Evolutionary conservation across 2,797 vertebrate genomes (phyloP).

Genomic region (Diplodus puntazzo): DNA sequence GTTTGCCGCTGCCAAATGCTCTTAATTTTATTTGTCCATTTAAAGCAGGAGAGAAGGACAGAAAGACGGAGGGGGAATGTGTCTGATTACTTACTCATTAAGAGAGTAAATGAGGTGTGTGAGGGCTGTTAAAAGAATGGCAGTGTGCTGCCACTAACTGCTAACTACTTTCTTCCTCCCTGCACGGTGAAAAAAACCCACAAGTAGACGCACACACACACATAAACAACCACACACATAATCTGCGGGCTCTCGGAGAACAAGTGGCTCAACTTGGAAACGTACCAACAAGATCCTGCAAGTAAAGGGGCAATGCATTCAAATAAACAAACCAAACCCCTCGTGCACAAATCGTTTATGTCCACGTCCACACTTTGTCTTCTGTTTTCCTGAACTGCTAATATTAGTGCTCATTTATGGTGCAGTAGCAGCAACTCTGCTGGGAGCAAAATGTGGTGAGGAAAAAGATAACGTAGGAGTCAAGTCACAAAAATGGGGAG

Average conservation of each 20-base stretch:
- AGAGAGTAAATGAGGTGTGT: constrained; percentile 86
- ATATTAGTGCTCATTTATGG: background rate
- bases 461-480: background rate
- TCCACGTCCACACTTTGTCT: constrained; percentile 3
- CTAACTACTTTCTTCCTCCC: constrained; percentile 79
- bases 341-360: background rate
- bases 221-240: constrained; percentile 57
- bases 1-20: constrained; percentile 66
- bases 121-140: constrained; percentile 80
- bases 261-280: constrained; percentile 45
- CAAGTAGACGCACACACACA: constrained; percentile 57
- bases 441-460: background rate
- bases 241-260: constrained; percentile 37
- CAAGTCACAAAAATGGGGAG: background rate
- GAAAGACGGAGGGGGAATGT: constrained; percentile 82
- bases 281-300: constrained; percentile 35
- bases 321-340: constrained; percentile 40
- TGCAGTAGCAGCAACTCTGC: background rate
- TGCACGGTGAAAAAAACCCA: constrained; percentile 65
- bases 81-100: constrained; percentile 93
- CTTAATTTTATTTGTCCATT: constrained; percentile 65
- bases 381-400: background rate
- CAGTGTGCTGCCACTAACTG: constrained; percentile 79
- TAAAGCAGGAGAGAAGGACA: constrained; percentile 51
- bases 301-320: constrained; percentile 30